These are phyloP conservation scores for Lutraria rhynchaena DNA, from an alignment of 1,140 invertebrate genomes.

Conservation along the genomic window DNA sequence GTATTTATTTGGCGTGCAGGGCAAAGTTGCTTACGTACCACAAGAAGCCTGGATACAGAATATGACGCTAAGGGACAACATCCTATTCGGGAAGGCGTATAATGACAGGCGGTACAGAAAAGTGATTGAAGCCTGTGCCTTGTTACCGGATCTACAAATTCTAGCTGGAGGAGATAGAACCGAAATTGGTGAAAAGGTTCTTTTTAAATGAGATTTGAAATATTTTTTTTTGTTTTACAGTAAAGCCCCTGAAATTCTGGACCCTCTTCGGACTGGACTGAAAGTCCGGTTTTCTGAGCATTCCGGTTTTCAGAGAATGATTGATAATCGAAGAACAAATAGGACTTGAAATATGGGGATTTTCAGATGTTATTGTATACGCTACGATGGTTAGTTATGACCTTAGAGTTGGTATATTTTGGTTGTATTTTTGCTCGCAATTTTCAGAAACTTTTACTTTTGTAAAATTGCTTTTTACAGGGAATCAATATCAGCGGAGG, in stretches of 20 bases:
- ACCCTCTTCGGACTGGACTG: too few species aligned
- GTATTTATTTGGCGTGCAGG: too few species aligned
- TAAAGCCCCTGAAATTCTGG: too few species aligned
- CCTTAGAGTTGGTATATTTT: too few species aligned
- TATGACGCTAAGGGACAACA: constrained; percentile 90
- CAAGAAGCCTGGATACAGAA: constrained; percentile 94
- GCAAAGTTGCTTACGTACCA: constrained; percentile 87
- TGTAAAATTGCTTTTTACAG: constrained; percentile 58
- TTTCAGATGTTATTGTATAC: neutral
- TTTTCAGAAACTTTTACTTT: too few species aligned
- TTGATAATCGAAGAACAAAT: too few species aligned
- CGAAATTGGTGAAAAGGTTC: constrained; percentile 81
- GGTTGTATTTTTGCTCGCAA: too few species aligned
- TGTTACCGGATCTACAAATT: constrained; percentile 88
- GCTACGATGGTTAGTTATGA: neutral
- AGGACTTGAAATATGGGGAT: neutral
- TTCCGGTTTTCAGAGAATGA: too few species aligned
- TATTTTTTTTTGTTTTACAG: too few species aligned
- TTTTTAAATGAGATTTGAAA: too few species aligned
- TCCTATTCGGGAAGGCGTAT: constrained; percentile 86
- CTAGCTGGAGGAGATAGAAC: constrained; percentile 87
- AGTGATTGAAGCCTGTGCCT: constrained; percentile 83
- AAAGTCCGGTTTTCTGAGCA: too few species aligned
- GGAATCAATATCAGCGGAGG: constrained; percentile 83
- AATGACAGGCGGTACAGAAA: constrained; percentile 82